Evolutionary conservation across 2,797 vertebrate species (phyloP), one percentile per base, ranked within the genome.

Genomic region (Acrocephalus scirpaceus): DNA sequence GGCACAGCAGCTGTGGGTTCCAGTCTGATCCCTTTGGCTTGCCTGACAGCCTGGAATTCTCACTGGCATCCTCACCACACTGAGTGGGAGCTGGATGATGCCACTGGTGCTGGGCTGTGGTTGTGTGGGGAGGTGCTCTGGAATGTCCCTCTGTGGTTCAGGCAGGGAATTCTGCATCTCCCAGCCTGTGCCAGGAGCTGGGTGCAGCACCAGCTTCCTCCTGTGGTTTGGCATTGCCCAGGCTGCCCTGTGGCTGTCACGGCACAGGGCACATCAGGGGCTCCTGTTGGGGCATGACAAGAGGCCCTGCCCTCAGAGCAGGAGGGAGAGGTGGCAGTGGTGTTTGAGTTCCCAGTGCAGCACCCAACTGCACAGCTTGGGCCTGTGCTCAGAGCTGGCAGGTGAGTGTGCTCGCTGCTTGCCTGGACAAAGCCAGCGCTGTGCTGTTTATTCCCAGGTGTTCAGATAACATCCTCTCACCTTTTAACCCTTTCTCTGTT

Each of bases 1-100:
- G 38, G 57, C 38, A 5, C 18, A 15, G 15, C 1, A 0, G 50
- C 58, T 3, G 1, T 2, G 50, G 42, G 19, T 61, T 86, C 76
- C 13, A 16, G 15, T 34, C 30, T 29, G 40, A 13, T 16, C 2
- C 2, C 11, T 9, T 20, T 26, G 22, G n/a, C 38, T 66, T 83
- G 23, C 34, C 36, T n/a, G 23, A 36, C 73, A 69, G 86, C 53
- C 67, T 66, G 13, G 32, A 47, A 30, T 29, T 71, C 47, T 50
- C 53, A 6, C 23, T 6, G 36, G 19, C 21, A 13, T 51, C 27
- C 44, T 74, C 3, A 0, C 50, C 26, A 30, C 1, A 1, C 14
- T 1, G 1, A 7, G 29, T 3, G 22, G 45, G 86, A 88, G 66
- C 44, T 62, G 67, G 34, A 20, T 7, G 48, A 5, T 50, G 53